Evolutionary conservation across 1,140 invertebrate species (phyloP), one percentile per base, ranked within the genome.

Genomic region (Bombus waltoni): DNA sequence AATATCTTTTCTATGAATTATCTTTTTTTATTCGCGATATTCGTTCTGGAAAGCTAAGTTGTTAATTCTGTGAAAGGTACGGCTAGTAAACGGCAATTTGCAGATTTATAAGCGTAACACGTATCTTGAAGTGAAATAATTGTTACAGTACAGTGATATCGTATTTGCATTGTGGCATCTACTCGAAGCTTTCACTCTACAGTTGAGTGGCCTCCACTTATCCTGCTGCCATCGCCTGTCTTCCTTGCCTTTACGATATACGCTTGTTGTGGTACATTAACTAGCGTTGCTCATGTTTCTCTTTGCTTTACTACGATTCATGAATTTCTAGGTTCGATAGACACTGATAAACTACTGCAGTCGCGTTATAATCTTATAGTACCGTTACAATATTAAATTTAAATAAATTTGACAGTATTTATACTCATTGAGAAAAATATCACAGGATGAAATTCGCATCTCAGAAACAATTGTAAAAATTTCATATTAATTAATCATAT

Each of bases 191-290:
- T 79, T 72, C 47, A 72, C 47, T 35, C 47, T 18, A 42, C 25
- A 15, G 79, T 81, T 81, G 79, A 81, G 25, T 81, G 68, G 68
- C 79, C 79, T 72, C 79, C 28, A 72, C 47, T 72, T 71, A 81
- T 59, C 42, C 66, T 71, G 38, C 44, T 53, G 44, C 35, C 66
- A 80, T 53, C 28, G 68, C 13, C 68, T 71, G 66, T 72, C 62
- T 68, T 79, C 62, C 62, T 79, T 28, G 32, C 62, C 22, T 79
- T 18, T 35, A 47, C 25, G 13, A 44, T 28, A 79, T 47, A 38
- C 42, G 62, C 42, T n/a, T 66, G n/a, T 79, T 66, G 76, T 28
- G 40, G 13, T n/a, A 28, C 32, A 47, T 68, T 79, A 79, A 68
- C 25, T 10, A 66, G 13, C 40, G 59, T 66, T 65, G 40, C 77